Evolutionary conservation across 2,888 invertebrate species (phyloP).

Genomic region (Sphecodes monilicornis): DNA sequence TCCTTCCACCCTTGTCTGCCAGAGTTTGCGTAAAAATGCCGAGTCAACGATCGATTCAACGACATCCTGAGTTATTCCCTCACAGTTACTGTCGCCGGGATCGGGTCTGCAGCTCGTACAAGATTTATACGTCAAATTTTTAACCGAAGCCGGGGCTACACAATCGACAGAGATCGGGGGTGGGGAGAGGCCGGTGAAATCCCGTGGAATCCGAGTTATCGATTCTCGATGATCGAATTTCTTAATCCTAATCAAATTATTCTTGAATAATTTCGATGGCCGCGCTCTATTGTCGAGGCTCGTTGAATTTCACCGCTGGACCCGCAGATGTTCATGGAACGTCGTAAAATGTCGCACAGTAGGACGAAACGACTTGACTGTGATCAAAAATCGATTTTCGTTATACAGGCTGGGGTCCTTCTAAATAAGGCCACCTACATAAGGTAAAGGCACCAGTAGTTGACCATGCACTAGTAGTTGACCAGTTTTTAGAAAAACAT

Average conservation of each 20-base stretch:
- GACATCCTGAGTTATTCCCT: conserved; percentile 44
- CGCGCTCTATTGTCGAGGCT: not conserved
- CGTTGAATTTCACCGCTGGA: not conserved
- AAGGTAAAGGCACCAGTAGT: too few species aligned
- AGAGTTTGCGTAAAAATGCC: conserved; percentile 53
- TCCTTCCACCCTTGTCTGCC: conserved; percentile 7
- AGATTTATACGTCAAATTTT: conserved; percentile 24
- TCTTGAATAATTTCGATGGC: not conserved
- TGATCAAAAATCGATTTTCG: too few species aligned
- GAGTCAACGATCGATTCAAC: conserved; percentile 47
- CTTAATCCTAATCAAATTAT: not conserved
- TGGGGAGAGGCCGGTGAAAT: not conserved
- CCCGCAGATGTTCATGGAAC: not conserved
- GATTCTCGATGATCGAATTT: conserved; percentile 17
- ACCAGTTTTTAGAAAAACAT: too few species aligned
- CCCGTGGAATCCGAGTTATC: conserved; percentile 1
- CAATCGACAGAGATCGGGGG: not conserved
- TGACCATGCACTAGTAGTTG: too few species aligned
- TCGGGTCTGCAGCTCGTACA: not conserved
- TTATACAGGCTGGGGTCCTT: too few species aligned
- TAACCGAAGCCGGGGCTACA: not conserved
- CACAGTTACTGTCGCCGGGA: conserved; percentile 15
- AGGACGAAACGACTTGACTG: too few species aligned
- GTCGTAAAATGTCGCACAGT: not conserved
- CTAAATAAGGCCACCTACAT: too few species aligned